A percentile compares a stretch with the other conserved stretches of the same genome.
phyloP scores from a whole-genome alignment of 2,113 vertebrate genomes.

The Dromiciops gliroides region DNA sequence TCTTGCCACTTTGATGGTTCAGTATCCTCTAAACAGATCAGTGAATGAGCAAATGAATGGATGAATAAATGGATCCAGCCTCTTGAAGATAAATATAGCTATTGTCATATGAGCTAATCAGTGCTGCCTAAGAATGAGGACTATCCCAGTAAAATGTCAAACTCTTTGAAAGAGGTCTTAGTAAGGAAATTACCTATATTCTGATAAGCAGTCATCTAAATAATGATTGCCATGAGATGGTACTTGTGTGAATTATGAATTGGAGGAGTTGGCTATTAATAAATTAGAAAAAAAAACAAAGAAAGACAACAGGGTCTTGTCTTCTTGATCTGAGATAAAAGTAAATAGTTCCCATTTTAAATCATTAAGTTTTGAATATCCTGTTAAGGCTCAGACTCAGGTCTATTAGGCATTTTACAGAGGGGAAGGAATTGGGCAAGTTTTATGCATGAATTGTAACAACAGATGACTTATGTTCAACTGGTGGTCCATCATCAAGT shows the following conservation, averaged over 20 bases:
- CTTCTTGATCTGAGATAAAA: constrained; percentile 23
- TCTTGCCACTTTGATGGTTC: not conserved
- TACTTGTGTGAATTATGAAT: not conserved
- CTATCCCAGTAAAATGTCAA: constrained; percentile 10
- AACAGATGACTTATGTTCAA: not conserved
- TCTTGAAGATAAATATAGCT: not conserved
- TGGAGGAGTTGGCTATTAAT: constrained; percentile 22
- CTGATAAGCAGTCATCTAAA: constrained; percentile 32
- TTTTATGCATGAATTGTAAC: not conserved
- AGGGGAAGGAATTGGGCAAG: not conserved
- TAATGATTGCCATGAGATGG: constrained; percentile 5
- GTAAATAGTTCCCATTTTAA: not conserved
- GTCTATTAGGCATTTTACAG: not conserved
- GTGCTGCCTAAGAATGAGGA: constrained; percentile 4
- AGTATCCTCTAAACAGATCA: not conserved
- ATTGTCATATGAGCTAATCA: not conserved
- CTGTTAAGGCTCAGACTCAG: not conserved
- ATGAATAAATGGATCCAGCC: not conserved
- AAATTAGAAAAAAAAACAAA: not conserved
- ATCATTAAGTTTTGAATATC: not conserved
- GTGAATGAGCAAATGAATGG: not conserved
- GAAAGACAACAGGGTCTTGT: constrained; percentile 9
- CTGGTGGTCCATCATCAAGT: not conserved
- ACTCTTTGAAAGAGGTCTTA: constrained; percentile 12
- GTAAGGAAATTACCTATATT: not conserved